Base-by-base conservation (phyloP, 92 coral and sea anemone genomes). In the Blastomussa wellsi region DNA sequence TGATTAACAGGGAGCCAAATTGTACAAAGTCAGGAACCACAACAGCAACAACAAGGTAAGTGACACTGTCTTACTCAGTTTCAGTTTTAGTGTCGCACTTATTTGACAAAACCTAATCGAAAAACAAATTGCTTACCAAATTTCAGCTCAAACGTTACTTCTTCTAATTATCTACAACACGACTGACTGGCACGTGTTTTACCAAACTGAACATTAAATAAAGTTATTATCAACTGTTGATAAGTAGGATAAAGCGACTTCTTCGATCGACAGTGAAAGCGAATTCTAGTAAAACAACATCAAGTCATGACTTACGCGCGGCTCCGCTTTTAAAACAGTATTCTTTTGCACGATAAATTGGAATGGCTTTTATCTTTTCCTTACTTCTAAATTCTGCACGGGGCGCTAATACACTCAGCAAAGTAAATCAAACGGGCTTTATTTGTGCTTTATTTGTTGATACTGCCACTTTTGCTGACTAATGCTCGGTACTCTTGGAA, bases 191-290 rank as follows among this genome's bases (percentile, higher is more conserved):
- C 8, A 70, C 75, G 41, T 9, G 26, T 70, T 42, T 36, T 74
- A 20, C 33, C 53, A 74, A 36, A 74, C 60, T 62, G 44, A 28
- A 74, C 73, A 59, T n/a, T 22, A 74, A 57, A 73, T 28, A 72
- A n/a, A 55, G 10, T 53, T 26, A 39, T 60, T 74, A 59, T 44
- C 77, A 32, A 85, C 68, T 92, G 94, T 92, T 92, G 94, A 92
- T 92, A 92, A 92, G 94, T 82, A 91, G 94, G 94, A 86, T 86
- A 85, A 92, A 86, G 84, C 76, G 88, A 89, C 94, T 89, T 89
- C 92, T 86, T 86, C 92, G 92, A 92, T 88, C 79, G 87, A 83
- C 72, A 36, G 47, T 75, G 57, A 59, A 77, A 66, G 33, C 68
- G 74, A 64, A 57, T 29, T 84, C 67, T 37, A 67, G 49, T 24